Evolutionary conservation across 2,888 invertebrate species (phyloP).

Genomic region (Dugesia japonica): DNA sequence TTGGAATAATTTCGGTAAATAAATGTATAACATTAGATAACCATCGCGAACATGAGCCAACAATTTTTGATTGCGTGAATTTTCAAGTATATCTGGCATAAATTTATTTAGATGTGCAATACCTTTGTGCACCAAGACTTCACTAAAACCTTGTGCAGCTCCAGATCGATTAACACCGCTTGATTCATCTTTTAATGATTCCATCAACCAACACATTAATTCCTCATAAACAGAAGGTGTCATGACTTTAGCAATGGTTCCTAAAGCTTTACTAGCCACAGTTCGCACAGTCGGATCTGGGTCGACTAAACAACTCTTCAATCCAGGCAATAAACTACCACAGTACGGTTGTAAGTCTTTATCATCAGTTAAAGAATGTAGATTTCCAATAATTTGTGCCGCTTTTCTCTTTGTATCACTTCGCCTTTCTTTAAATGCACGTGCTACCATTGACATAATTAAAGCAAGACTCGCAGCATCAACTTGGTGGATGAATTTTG

Average conservation of each 20-base stretch:
- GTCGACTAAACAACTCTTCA: conserved; percentile 82
- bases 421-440: conserved; percentile 88
- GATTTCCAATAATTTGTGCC: conserved; percentile 95
- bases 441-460: conserved; percentile 94
- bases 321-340: conserved; percentile 81
- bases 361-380: conserved; percentile 95
- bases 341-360: conserved; percentile 89
- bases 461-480: conserved; percentile 92
- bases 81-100: conserved; percentile 89
- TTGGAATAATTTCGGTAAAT: conserved; percentile 89
- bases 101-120: conserved; percentile 80
- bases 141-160: conserved; percentile 81
- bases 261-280: conserved; percentile 82
- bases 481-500: conserved; percentile 88
- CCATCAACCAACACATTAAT: conserved; percentile 91
- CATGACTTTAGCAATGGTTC: conserved; percentile 92
- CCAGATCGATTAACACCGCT: conserved; percentile 84
- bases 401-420: conserved; percentile 98
- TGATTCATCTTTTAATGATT: conserved; percentile 78
- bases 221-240: conserved; percentile 72
- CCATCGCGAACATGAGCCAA: conserved; percentile 95
- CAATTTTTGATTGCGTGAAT: conserved; percentile 66
- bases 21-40: conserved; percentile 99
- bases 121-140: conserved; percentile 87
- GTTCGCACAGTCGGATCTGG: conserved; percentile 93